These are phyloP conservation scores for Sialia sialis DNA, from an alignment of 2,113 vertebrate genomes.

Conservation along the genomic window DNA sequence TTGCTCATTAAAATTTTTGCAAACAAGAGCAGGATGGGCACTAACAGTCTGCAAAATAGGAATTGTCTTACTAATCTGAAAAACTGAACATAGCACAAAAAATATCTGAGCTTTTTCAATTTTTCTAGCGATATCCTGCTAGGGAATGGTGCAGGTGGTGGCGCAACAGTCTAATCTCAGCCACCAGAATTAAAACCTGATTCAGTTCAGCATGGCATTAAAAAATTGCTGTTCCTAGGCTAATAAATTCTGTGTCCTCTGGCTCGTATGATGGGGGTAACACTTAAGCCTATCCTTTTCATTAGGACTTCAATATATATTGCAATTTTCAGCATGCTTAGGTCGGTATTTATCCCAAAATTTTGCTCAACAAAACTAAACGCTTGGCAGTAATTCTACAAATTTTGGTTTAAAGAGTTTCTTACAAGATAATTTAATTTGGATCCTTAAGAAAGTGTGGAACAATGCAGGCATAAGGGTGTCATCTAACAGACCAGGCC, in stretches of 20 bases:
- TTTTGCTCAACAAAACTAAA: background rate
- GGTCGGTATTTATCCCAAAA: background rate
- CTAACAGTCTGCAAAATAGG: background rate
- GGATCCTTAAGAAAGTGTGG: background rate
- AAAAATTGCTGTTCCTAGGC: background rate
- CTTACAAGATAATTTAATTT: background rate
- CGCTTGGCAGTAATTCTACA: background rate
- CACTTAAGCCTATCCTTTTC: background rate
- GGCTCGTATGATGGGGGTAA: background rate
- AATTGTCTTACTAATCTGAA: background rate
- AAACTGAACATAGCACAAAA: background rate
- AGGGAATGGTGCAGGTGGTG: fast-evolving
- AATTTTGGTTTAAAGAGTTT: background rate
- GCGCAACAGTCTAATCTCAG: background rate
- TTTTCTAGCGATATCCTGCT: background rate
- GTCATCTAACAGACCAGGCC: background rate
- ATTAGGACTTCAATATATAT: background rate
- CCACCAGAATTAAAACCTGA: background rate
- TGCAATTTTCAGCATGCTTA: background rate
- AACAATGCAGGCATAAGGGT: background rate
- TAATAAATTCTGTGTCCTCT: background rate
- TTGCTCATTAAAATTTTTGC: background rate
- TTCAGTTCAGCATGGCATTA: background rate
- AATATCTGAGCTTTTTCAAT: background rate
- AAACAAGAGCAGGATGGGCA: background rate